These are phyloP conservation scores for Chromobotia macracanthus DNA, from an alignment of 2,797 vertebrate species.

Conservation along the genomic window DNA sequence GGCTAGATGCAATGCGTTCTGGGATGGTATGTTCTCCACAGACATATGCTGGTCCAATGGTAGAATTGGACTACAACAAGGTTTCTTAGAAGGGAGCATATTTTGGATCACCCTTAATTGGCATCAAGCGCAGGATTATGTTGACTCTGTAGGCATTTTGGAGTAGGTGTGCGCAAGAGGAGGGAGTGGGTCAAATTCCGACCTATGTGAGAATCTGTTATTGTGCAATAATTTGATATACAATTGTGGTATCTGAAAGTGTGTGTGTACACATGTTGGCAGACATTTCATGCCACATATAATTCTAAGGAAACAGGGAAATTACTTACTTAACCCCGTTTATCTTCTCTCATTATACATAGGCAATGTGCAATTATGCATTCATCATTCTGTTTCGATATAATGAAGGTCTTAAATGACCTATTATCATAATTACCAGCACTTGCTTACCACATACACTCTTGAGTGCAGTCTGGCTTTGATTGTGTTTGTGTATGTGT, in stretches of 20 bases:
- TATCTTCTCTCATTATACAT: not conserved
- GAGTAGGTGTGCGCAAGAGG: not conserved
- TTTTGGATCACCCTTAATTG: no score
- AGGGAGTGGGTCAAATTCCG: slow-evolving; percentile 39
- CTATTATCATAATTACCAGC: slow-evolving; percentile 7
- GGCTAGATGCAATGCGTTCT: no score
- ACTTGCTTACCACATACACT: slow-evolving; percentile 15
- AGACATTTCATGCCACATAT: slow-evolving; percentile 37
- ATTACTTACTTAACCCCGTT: slow-evolving; percentile 37
- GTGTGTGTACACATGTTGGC: slow-evolving; percentile 35
- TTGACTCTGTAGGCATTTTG: no score
- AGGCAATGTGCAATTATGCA: slow-evolving; percentile 14
- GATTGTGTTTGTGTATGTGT: not conserved
- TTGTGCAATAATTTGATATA: slow-evolving; percentile 35
- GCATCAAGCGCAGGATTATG: no score
- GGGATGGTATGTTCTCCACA: no score
- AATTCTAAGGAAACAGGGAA: slow-evolving; percentile 52
- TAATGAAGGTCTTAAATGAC: slow-evolving; percentile 26
- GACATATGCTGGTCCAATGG: no score
- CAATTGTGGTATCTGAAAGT: slow-evolving; percentile 26
- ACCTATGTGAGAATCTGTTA: slow-evolving; percentile 46
- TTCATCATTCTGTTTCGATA: slow-evolving; percentile 16
- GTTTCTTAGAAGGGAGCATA: no score
- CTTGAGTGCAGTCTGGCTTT: slow-evolving; percentile 18
- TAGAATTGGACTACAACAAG: no score